phyloP scores from a whole-genome alignment of 2,113 vertebrate species.

The Apeltes quadracus region DNA sequence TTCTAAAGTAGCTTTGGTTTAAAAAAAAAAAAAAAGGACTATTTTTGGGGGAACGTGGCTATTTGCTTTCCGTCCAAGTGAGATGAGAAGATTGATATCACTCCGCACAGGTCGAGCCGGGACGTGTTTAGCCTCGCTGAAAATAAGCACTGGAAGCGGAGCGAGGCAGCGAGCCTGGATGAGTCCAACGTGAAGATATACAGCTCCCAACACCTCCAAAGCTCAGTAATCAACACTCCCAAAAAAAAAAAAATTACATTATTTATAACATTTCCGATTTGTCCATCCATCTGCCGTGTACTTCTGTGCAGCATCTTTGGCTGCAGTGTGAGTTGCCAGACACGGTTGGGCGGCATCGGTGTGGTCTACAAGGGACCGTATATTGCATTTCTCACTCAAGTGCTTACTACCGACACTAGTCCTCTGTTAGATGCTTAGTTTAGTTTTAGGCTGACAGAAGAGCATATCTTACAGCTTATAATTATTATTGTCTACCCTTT shows the following conservation, averaged over 20 bases:
- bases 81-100: conserved; percentile 15
- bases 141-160: conserved; percentile 9
- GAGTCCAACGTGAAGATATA: neutral
- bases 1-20: conserved; percentile 13
- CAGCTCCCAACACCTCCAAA: neutral
- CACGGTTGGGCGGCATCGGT: neutral
- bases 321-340: neutral
- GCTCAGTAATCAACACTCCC: conserved; percentile 18
- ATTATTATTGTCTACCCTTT: conserved; percentile 2
- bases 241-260: neutral
- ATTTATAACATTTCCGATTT: neutral
- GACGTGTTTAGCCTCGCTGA: neutral
- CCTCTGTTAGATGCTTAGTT: neutral
- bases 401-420: neutral
- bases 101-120: neutral
- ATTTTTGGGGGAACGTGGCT: conserved; percentile 3
- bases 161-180: neutral
- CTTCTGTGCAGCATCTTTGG: neutral
- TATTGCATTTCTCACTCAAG: neutral
- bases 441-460: neutral
- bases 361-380: neutral
- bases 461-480: neutral
- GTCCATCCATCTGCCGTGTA: neutral
- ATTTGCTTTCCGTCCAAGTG: conserved; percentile 14
- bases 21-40: conserved; percentile 2